Evolutionary conservation across 2,888 invertebrate species (phyloP).

Genomic region (Pristionchus arcanus): DNA sequence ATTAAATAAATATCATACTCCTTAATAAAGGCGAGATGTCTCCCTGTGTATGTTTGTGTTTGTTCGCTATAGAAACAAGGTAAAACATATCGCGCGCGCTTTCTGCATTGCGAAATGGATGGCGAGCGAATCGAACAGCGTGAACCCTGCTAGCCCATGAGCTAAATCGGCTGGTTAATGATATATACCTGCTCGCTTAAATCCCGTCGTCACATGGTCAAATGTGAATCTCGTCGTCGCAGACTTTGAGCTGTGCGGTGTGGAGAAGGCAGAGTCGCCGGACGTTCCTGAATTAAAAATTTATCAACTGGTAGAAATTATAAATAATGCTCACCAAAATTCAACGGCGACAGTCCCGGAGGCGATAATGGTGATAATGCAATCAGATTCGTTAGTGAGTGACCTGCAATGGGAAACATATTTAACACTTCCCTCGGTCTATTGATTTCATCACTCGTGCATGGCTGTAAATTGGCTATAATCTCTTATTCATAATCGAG

Average conservation of each 20-base stretch:
- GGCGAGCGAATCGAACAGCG: too few species aligned
- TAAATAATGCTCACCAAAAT: constrained; percentile 59
- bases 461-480: not conserved
- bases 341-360: constrained; percentile 76
- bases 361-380: constrained; percentile 63
- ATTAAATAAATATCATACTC: too few species aligned
- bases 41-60: too few species aligned
- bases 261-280: constrained; percentile 54
- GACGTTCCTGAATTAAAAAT: not conserved
- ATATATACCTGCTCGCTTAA: constrained; percentile 29
- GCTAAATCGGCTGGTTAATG: too few species aligned
- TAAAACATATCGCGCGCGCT: too few species aligned
- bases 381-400: constrained; percentile 26
- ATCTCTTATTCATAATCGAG: not conserved
- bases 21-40: too few species aligned
- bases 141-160: too few species aligned
- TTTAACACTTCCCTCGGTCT: not conserved
- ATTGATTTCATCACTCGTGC: too few species aligned
- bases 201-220: constrained; percentile 64
- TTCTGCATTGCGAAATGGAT: too few species aligned
- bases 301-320: not conserved
- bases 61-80: too few species aligned
- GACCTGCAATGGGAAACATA: constrained; percentile 1
- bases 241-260: constrained; percentile 46
- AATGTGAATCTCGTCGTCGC: constrained; percentile 66